Percentiles rank a stretch among this genome's conserved stretches.
Evolutionary conservation across 2,113 vertebrate species (phyloP).

Genomic region (Trematomus loennbergii): DNA sequence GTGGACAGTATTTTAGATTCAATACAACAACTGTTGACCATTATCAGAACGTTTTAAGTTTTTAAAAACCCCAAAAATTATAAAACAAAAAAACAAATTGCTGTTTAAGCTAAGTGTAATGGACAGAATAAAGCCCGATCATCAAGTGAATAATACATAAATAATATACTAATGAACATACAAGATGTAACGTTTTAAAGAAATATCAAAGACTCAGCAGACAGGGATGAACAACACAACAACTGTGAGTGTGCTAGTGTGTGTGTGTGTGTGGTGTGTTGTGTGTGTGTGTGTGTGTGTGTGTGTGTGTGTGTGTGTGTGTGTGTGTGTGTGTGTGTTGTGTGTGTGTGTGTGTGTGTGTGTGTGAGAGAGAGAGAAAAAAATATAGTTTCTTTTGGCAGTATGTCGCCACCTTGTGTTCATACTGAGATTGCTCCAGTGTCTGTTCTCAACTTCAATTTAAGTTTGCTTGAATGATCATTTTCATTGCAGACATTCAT

Average conservation of each 20-base stretch:
- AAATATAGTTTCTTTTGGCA: constrained; percentile 20
- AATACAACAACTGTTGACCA: neutral
- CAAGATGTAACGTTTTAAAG: neutral
- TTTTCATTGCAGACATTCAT: too few relatives aligned
- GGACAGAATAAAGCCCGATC: neutral
- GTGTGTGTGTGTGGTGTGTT: too few relatives aligned
- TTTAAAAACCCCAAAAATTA: neutral
- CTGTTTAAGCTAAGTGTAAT: neutral
- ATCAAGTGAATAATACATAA: too few relatives aligned
- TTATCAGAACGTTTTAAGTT: neutral
- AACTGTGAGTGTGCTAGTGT: neutral
- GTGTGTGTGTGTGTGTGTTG: too few relatives aligned
- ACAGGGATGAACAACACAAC: neutral
- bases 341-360: too few relatives aligned
- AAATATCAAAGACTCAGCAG: neutral
- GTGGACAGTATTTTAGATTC: too few relatives aligned
- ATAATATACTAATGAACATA: neutral
- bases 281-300: neutral
- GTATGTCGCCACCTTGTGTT: constrained; percentile 73
- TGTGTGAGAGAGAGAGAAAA: neutral
- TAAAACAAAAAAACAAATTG: neutral
- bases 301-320: neutral
- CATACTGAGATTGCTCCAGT: neutral
- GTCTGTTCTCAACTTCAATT: too few relatives aligned
- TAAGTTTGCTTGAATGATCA: neutral